phyloP scores from a whole-genome alignment of 2,797 vertebrate species.

The Stomatorhinus walkeri region DNA sequence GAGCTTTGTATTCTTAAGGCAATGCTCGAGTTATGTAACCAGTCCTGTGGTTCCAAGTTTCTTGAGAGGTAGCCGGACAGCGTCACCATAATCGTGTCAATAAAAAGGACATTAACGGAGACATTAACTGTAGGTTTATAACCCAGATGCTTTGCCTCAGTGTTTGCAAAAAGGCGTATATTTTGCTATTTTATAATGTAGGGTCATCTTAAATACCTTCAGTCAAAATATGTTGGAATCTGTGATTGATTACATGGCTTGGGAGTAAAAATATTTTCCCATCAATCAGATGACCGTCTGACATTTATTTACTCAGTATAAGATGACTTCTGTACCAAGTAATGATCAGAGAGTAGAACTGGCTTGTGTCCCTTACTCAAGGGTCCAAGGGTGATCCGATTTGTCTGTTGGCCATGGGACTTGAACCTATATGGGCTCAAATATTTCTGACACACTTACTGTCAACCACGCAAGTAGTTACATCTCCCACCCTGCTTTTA shows the following conservation, averaged over 20 bases:
- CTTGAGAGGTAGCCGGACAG: background rate
- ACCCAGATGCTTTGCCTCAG: background rate
- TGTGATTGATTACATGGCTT: background rate
- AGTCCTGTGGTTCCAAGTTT: background rate
- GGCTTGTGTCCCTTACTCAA: background rate
- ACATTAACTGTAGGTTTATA: background rate
- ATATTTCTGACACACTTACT: background rate
- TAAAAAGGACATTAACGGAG: background rate
- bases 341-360: background rate
- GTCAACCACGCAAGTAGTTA: background rate
- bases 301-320: background rate
- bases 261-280: background rate
- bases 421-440: background rate
- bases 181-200: background rate
- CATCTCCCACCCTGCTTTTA: background rate
- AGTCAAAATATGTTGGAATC: background rate
- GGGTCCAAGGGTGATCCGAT: background rate
- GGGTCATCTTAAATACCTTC: background rate
- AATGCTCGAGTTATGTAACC: background rate
- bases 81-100: background rate
- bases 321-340: background rate
- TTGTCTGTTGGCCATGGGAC: background rate
- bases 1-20: background rate
- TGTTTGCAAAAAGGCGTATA: background rate
- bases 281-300: background rate